These are phyloP conservation scores for Triplophysa dalaica DNA, from an alignment of 2,113 vertebrate species.

Conservation along the genomic window DNA sequence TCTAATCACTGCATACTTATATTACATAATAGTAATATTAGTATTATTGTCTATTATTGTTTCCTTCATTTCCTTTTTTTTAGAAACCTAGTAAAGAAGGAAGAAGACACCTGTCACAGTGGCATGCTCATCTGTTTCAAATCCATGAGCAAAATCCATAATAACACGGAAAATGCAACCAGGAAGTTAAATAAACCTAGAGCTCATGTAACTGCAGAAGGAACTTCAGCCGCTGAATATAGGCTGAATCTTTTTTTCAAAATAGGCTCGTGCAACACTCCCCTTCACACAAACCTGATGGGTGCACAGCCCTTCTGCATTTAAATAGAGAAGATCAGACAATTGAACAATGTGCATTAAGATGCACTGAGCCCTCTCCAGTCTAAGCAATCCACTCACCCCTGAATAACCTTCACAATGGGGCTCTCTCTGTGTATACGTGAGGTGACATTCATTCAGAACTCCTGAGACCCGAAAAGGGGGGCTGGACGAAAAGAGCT, in stretches of 20 bases:
- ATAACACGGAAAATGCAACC: background rate
- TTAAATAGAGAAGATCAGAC: conserved; percentile 20
- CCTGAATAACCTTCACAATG: conserved; percentile 36
- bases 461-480: background rate
- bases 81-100: too few relatives aligned
- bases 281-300: background rate
- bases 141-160: background rate
- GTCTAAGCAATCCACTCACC: conserved; percentile 23
- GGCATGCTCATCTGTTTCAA: too few relatives aligned
- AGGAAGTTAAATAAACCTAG: background rate
- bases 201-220: background rate
- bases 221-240: background rate
- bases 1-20: too few relatives aligned
- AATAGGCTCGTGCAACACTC: conserved; percentile 11
- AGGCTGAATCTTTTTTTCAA: background rate
- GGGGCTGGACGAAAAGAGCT: conserved; percentile 22
- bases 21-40: background rate
- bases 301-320: conserved; percentile 10
- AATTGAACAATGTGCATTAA: conserved; percentile 35
- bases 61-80: too few relatives aligned
- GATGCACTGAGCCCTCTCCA: conserved; percentile 41
- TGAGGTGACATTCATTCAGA: conserved; percentile 44
- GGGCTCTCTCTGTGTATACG: conserved; percentile 8
- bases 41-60: background rate
- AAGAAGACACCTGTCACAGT: too few relatives aligned